Evolutionary conservation across 1,140 invertebrate genomes (phyloP), one percentile per base, ranked within the genome.

Genomic region (Drosophila sp.): DNA sequence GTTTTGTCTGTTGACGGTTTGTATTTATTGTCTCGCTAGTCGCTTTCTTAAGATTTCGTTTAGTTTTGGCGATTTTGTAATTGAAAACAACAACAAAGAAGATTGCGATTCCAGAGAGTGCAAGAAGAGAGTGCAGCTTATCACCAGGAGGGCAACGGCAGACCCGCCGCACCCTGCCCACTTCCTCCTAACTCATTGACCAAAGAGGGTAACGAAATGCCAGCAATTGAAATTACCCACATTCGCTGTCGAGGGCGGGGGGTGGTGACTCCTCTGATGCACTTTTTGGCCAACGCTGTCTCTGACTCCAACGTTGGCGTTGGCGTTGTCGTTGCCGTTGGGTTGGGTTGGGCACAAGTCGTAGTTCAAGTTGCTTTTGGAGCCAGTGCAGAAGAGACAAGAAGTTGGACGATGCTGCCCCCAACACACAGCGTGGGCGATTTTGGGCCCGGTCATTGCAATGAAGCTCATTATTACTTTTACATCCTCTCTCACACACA

Each of bases 201-300:
- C 78, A 87, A 86, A 87, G 58, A 78, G 82, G 81, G 82, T 80
- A 86, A 86, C 81, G 74, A 86, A 78, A 81, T 81, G 70, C 62
- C 79, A 81, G 59, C 75, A 78, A 78, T 82, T 81, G 69, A 61
- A 70, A 81, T 81, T 81, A 80, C 74, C 79, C 78, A 82, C 79
- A 78, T 40, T 67, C 54, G 59, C 14, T 38, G 29, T 54, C 14
- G 56, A 59, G 45, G 32, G 59, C 46, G 27, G n/a, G n/a, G n/a
- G n/a, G n/a, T n/a, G n/a, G n/a, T 32, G 21, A 1, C 32, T 53
- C 32, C 50, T 51, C 32, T 34, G 43, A 34, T 56, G 50, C 56
- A 50, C 14, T 40, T 59, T 48, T 72, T 54, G 51, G 16, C 46
- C 16, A 25, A 14, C 14, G 29, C 21, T 59, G 34, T 16, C 11